phyloP scores from a whole-genome alignment of 2,113 vertebrate genomes.

The Gnathonemus echidnorhynchus region DNA sequence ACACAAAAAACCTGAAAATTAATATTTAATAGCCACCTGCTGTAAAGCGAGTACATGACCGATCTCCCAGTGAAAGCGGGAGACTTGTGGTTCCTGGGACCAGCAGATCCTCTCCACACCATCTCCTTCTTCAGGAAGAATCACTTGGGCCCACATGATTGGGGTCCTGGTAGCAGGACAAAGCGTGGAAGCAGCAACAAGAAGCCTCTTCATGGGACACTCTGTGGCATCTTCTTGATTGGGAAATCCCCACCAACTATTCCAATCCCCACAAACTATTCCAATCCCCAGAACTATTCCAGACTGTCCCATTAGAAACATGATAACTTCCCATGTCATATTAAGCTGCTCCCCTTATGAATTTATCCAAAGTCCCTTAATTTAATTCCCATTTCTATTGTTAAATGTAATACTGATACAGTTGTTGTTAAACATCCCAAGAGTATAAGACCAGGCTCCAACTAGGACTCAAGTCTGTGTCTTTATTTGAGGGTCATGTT shows the following conservation, averaged over 20 bases:
- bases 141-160: background rate
- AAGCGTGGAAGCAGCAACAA: background rate
- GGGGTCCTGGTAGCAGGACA: background rate
- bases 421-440: background rate
- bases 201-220: background rate
- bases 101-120: background rate
- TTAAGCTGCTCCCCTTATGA: background rate
- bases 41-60: background rate
- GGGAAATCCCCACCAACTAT: background rate
- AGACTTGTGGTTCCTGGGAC: background rate
- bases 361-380: background rate
- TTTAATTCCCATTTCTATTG: background rate
- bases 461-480: background rate
- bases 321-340: background rate
- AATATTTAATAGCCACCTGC: background rate
- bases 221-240: background rate
- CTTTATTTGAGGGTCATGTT: background rate
- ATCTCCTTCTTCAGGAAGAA: background rate
- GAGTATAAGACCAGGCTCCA: background rate
- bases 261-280: background rate
- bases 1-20: background rate
- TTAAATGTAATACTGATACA: background rate
- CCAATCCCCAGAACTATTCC: background rate
- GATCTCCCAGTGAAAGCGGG: background rate
- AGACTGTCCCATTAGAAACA: background rate